Percentiles rank a stretch among this genome's conserved stretches.
Conservation (phyloP, 2,113 vertebrate genomes). For the Verasper variegatus region DNA sequence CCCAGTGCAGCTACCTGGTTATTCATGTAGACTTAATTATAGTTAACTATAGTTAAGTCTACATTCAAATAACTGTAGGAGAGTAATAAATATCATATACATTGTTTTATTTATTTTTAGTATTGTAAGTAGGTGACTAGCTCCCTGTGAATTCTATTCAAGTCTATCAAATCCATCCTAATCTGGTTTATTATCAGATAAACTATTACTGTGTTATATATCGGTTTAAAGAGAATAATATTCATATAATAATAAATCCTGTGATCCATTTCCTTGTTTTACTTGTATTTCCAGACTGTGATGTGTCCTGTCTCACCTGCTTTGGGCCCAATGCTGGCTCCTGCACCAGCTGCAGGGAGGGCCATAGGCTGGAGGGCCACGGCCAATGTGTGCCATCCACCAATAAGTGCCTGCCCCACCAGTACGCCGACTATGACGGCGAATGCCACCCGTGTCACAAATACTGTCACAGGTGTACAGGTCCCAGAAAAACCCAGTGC, state of each 20-base stretch:
- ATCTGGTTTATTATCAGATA: too few species aligned
- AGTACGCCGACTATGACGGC: conserved; percentile 80
- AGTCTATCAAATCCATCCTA: too few species aligned
- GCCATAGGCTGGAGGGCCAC: conserved; percentile 50
- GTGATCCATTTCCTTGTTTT: background rate
- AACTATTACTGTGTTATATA: background rate
- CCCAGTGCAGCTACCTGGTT: too few species aligned
- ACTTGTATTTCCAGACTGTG: conserved; percentile 82
- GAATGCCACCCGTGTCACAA: conserved; percentile 87
- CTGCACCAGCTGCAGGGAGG: conserved; percentile 85
- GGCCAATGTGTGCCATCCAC: conserved; percentile 74
- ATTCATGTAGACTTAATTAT: too few species aligned
- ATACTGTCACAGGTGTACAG: conserved; percentile 86
- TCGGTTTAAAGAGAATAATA: background rate
- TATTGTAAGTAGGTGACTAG: too few species aligned
- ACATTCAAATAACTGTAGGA: too few species aligned
- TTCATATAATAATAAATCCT: background rate
- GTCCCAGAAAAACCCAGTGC: conserved; percentile 85
- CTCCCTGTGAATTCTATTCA: too few species aligned
- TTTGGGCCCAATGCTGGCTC: conserved; percentile 65
- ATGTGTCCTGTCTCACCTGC: conserved; percentile 85
- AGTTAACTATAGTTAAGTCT: too few species aligned
- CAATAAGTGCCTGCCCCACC: conserved; percentile 69
- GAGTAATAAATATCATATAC: too few species aligned
- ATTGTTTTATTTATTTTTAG: too few species aligned